Evolutionary conservation across 2,797 vertebrate species (phyloP), one percentile per base, ranked within the genome.

Genomic region (Gymnothorax javanicus): DNA sequence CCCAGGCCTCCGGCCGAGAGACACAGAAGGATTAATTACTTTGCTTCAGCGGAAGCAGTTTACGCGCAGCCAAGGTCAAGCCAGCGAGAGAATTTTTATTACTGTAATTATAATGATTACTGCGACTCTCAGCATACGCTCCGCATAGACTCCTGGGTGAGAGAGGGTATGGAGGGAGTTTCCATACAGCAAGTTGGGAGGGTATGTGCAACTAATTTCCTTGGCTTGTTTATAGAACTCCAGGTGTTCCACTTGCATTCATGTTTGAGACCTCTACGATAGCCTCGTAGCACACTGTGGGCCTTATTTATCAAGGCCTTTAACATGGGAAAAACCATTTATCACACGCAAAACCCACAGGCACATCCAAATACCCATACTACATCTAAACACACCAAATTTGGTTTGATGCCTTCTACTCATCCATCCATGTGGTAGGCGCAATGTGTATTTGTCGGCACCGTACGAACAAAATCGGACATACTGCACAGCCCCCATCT

Each of bases 141-240:
- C 56, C 84, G 86, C 91, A 90, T 90, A 91, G 92, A 92, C 64
- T 69, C 64, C 79, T 56, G 88, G 89, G 83, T 77, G 43, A 50
- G 75, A 60, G 79, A 86, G 89, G 89, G 89, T 91, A 89, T 87
- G 27, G 85, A 85, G 92, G 93, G 87, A n/a, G 93, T 95, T 96
- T 96, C 96, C 95, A 96, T 95, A 92, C 91, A 89, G 93, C 95
- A 91, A 77, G 86, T 57, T 93, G 91, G 92, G 91, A 94, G 95
- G 95, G 94, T 95, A 94, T 95, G 95, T 92, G 94, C 94, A 94
- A 95, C 93, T 91, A 95, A 95, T 95, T 93, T 93, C 93, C 17
- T 87, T 86, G 89, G 90, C 91, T 88, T 95, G 94, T 95, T 96
- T 95, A 93, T 75, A 75, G 64, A 84, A 60, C 82, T 64, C 57